Base-by-base conservation (phyloP, 2,797 vertebrate genomes). In the Cephalopachus bancanus region DNA sequence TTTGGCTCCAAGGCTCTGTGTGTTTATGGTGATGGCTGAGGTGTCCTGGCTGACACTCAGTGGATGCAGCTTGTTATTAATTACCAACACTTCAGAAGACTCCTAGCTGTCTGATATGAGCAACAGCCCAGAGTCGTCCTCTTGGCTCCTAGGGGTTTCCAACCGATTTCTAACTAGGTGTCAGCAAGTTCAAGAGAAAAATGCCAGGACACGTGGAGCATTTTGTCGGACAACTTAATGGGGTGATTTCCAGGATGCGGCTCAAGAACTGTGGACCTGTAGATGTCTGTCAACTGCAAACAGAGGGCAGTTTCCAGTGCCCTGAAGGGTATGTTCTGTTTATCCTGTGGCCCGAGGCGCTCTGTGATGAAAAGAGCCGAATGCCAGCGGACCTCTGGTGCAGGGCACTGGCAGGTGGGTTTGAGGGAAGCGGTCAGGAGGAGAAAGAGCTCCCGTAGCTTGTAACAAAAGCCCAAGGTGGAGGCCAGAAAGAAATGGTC, bases 401-500 rank as follows among this genome's bases (percentile, higher is more conserved):
- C 37, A 60, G 26, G 53, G 44, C 37, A 7, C 20, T 71, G 49
- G 67, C 33, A 64, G 53, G 78, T 90, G 49, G 5, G 10, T 76
- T 90, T 72, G 53, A 92, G 57, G 69, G 67, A 79, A 89, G 92
- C 10, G 19, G 26, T 53, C 15, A 30, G n/a, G 72, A 72, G 8
- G 12, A 33, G 65, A 51, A 33, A 79, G 26, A 60, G 15, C 1
- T 71, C 26, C 19, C 37, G 0, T 19, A 19, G 1, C 69, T 67
- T 30, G 15, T 24, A 91, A 83, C 33, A 57, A 55, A 84, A 85
- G 30, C 17, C 55, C 74, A 83, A 85, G 17, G 72, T 59, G 33
- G 75, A 64, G 91, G 89, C 84, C 69, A 75, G 75, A 89, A 71
- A 94, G 64, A 95, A 83, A 67, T 12, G 53, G 55, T 90, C 95